Evolutionary conservation across 2,888 invertebrate genomes (phyloP).

Genomic region (Pantelozetes paolii): DNA sequence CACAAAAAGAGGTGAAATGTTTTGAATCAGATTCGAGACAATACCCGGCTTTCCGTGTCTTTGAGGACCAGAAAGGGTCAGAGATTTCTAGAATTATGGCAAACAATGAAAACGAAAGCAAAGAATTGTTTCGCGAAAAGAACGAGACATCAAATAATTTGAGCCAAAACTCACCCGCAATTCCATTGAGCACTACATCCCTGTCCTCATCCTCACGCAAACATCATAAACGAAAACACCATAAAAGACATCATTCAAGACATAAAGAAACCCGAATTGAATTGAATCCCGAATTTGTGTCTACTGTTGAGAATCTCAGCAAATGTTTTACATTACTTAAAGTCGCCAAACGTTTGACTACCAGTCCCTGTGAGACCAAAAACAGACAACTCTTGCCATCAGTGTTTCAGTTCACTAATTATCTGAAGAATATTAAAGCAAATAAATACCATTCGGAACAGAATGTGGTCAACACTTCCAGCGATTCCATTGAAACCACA

Average conservation of each 20-base stretch:
- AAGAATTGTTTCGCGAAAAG: background rate
- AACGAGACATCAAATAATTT: background rate
- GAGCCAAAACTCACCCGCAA: background rate
- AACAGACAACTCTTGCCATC: slow-evolving; percentile 16
- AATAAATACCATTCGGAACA: slow-evolving; percentile 12
- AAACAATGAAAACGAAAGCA: background rate
- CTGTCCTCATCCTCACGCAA: background rate
- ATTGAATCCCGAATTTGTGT: background rate
- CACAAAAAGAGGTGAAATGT: background rate
- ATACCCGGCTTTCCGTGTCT: background rate
- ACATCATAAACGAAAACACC: slow-evolving; percentile 17
- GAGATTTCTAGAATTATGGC: background rate
- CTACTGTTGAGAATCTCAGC: slow-evolving; percentile 36
- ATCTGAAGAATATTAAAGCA: slow-evolving; percentile 7
- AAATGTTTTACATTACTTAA: slow-evolving; percentile 29
- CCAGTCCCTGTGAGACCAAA: background rate
- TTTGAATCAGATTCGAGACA: slow-evolving; percentile 22
- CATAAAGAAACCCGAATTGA: background rate
- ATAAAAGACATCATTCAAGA: background rate
- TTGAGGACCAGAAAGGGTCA: background rate
- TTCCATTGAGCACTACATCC: background rate
- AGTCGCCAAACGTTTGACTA: background rate
- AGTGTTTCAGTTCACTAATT: slow-evolving; percentile 16
- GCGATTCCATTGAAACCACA: background rate
- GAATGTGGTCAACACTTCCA: no score